Conservation (phyloP, 2,797 vertebrate genomes). For the Sandelia bainsii region DNA sequence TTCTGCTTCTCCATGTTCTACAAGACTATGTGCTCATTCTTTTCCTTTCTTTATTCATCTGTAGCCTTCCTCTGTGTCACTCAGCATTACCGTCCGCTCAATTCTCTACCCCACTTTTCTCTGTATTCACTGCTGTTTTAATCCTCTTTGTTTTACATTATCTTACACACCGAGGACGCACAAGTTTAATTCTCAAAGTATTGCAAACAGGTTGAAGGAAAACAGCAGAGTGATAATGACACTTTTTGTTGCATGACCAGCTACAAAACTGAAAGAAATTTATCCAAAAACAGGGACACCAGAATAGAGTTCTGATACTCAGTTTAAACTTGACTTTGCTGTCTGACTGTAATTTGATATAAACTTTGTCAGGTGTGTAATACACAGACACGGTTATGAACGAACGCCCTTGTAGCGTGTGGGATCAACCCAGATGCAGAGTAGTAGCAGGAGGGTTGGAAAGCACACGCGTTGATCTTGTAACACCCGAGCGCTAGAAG, state of each 20-base stretch:
- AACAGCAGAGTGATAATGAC: slow-evolving; percentile 21
- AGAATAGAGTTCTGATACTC: too few species aligned
- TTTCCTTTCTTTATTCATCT: slow-evolving; percentile 55
- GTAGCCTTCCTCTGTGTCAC: slow-evolving; percentile 62
- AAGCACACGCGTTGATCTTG: too few species aligned
- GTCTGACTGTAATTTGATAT: too few species aligned
- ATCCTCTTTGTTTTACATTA: slow-evolving; percentile 48
- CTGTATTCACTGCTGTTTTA: slow-evolving; percentile 40
- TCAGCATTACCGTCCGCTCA: slow-evolving; percentile 64
- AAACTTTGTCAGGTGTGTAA: too few species aligned
- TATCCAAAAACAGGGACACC: too few species aligned
- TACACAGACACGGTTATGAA: too few species aligned
- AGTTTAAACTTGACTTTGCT: neutral
- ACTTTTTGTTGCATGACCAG: neutral
- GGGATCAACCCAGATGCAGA: too few species aligned
- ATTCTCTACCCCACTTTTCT: slow-evolving; percentile 30
- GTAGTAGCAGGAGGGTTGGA: too few species aligned
- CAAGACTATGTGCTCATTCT: slow-evolving; percentile 62
- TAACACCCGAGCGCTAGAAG: too few species aligned
- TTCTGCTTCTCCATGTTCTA: slow-evolving; percentile 54
- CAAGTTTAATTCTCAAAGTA: slow-evolving; percentile 2
- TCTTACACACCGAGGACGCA: slow-evolving; percentile 10
- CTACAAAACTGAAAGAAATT: neutral
- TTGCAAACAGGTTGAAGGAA: slow-evolving; percentile 15
- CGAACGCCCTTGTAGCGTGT: too few species aligned